Evolutionary conservation across 2,113 vertebrate genomes (phyloP), one percentile per base, ranked within the genome.

Genomic region (Poecile atricapillus): DNA sequence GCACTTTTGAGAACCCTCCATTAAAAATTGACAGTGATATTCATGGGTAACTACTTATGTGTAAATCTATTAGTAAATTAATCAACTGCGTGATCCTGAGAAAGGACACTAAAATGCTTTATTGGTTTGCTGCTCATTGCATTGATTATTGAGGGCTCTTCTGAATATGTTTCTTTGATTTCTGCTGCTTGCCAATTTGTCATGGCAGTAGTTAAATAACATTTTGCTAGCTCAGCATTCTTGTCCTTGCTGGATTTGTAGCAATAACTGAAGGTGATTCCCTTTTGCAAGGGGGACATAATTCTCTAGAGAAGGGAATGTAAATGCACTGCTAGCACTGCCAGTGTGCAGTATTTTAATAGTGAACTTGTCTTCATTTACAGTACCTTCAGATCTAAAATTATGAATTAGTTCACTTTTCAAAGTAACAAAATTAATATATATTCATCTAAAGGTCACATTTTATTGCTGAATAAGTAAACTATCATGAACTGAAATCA

Each of bases 301-400:
- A 55, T 69, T 91, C 85, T 95, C 87, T 70, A 35, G 91, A 93
- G 84, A 76, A 85, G n/a, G 31, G 46, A 78, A 65, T 47, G 53
- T 88, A 47, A 89, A 76, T 52, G 69, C 83, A 49, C 78, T 90
- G 74, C 73, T 95, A 82, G 86, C 62, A 70, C 58, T 95, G 88
- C 90, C 92, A 59, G 74, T 94, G 74, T 87, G 56, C 77, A 92
- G 50, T 97, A 69, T 95, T 92, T 94, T 96, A 91, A 90, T 56
- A 92, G 46, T 81, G 83, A 95, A 88, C 73, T 85, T 93, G 30
- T 93, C 93, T 97, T 96, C 39, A 58, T 83, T 97, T 96, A 62
- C n/a, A 70, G 3, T 92, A 81, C 68, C 37, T 94, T 79, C 43
- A 83, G 63, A 35, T 93, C 95, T 95, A 93, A 92, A 97, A 86